Percentiles rank a stretch among this genome's conserved stretches.
phyloP scores from a whole-genome alignment of 1,140 invertebrate genomes.

The Trissolcus basalis region DNA sequence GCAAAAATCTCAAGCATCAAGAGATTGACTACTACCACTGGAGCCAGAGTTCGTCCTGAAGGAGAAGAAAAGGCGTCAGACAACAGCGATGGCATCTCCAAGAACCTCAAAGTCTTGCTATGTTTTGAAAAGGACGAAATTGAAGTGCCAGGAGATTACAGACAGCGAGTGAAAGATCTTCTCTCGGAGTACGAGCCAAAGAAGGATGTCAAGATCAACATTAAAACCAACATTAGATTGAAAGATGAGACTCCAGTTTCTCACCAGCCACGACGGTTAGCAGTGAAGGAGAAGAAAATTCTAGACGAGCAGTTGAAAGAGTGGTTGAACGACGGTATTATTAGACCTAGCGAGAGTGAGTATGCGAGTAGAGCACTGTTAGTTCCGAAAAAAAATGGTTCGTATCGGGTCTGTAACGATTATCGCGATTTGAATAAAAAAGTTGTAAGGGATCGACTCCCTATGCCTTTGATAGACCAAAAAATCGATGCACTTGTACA shows the following conservation, averaged over 20 bases:
- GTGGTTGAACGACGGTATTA: constrained; percentile 6
- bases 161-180: constrained; percentile 5
- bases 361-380: constrained; percentile 9
- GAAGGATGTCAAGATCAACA: constrained; percentile 5
- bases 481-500: constrained; percentile 17
- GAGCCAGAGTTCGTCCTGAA: background rate
- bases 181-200: constrained; percentile 1
- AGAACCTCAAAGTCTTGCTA: background rate
- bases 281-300: constrained; percentile 3
- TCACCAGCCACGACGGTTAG: constrained; percentile 4
- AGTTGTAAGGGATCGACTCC: constrained; percentile 12
- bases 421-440: constrained; percentile 20
- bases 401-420: constrained; percentile 8
- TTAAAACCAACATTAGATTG: constrained; percentile 21
- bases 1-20: background rate
- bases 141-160: background rate
- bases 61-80: background rate
- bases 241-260: constrained; percentile 4
- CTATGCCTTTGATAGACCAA: constrained; percentile 16
- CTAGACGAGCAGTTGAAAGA: constrained; percentile 3
- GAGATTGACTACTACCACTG: too few relatives aligned
- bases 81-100: background rate
- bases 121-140: background rate
- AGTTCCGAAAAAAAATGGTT: constrained; percentile 8
- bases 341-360: constrained; percentile 12